Evolutionary conservation across 2,888 invertebrate genomes (phyloP), one percentile per base, ranked within the genome.

Genomic region (Antheraea assamensis): DNA sequence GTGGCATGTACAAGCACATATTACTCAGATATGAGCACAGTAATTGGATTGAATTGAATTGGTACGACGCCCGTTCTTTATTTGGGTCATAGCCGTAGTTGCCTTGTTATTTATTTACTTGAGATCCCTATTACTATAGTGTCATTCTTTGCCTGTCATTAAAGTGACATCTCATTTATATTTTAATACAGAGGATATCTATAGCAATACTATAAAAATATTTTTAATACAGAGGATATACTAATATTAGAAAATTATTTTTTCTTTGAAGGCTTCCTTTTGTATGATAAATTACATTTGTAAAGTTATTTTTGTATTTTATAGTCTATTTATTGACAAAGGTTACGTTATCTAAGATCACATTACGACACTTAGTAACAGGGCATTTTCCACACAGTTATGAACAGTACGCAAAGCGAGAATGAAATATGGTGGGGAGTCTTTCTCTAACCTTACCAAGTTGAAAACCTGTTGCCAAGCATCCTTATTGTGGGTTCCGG

Each of bases 1-100:
- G 71, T 73, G 42, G 64, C 74, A 64, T 73, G 73, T 74, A 76
- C 76, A 76, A 70, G 70, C 70, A 27, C 70, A 75, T 75, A 75
- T 77, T 78, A 81, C 81, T 78, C 75, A 78, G 79, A 83, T 86
- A 81, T 84, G 83, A 85, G 83, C 81, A 76, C 79, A 83, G 85
- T 91, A 91, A 92, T 92, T 92, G 91, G 89, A 89, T 89, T 86
- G 87, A 88, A 91, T 91, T 89, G 89, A 90, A 92, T 90, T 88
- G 91, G 88, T 88, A 83, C 88, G 87, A 86, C 81, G 87, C 81
- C 86, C 84, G 80, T 81, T 86, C 83, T 86, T 85, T 90, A 92
- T 92, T 90, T 90, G 86, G 92, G 92, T 92, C 92, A 92, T 84
- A 87, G 84, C 81, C 80, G 79, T 81, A 78, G 81, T 79, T 79